Evolutionary conservation across 2,888 invertebrate species (phyloP).

Genomic region (Rhaphigaster nebulosa): DNA sequence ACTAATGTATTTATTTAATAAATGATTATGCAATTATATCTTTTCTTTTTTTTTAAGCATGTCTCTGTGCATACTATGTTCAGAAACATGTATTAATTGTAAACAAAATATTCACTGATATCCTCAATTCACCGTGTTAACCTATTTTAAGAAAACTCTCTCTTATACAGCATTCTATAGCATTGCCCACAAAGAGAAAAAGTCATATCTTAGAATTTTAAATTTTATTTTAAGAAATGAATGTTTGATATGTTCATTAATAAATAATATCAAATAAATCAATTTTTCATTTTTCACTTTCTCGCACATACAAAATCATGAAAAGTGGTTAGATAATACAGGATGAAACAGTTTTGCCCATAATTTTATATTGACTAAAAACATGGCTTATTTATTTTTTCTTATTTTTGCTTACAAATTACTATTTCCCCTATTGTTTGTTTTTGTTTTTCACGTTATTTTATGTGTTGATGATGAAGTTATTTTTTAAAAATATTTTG

Average conservation of each 20-base stretch:
- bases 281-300: neutral
- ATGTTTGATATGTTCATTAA: neutral
- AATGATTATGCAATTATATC: constrained; percentile 30
- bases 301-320: neutral
- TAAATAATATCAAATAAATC: neutral
- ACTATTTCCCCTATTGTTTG: neutral
- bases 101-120: neutral
- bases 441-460: neutral
- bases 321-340: neutral
- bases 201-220: constrained; percentile 5
- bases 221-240: neutral
- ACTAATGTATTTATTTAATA: constrained; percentile 47
- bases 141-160: neutral
- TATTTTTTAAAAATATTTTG: neutral
- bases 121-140: neutral
- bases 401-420: neutral
- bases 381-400: neutral
- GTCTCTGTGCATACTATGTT: neutral
- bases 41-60: neutral
- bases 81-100: neutral
- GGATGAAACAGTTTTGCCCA: neutral
- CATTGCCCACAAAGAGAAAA: neutral
- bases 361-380: neutral
- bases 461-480: neutral
- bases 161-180: neutral